Conservation (phyloP, 2,797 vertebrate species). For the Propithecus deckenii region DNA sequence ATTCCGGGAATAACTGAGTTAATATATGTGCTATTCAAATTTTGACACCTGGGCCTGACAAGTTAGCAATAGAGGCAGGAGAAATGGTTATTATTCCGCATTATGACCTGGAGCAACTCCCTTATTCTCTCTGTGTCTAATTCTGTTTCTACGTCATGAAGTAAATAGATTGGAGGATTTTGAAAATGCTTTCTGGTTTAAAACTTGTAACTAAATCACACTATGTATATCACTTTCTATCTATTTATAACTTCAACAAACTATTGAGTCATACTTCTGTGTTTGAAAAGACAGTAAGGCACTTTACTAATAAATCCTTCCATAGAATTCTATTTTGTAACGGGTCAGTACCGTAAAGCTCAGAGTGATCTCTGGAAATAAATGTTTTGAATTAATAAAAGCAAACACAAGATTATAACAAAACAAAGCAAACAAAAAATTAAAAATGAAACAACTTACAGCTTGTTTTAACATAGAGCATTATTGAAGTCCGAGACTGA, state of each 20-base stretch:
- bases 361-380: neutral
- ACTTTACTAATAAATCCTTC: constrained; percentile 14
- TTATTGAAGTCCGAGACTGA: neutral
- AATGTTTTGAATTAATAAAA: constrained; percentile 8
- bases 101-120: neutral
- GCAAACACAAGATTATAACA: neutral
- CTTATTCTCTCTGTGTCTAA: neutral
- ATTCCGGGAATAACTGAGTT: neutral
- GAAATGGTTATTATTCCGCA: neutral
- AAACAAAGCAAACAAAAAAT: neutral
- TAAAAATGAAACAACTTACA: neutral
- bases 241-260: neutral
- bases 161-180: neutral
- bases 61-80: neutral
- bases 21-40: neutral
- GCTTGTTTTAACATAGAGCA: neutral
- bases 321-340: neutral
- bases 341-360: neutral
- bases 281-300: neutral
- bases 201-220: constrained; percentile 2
- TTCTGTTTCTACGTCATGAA: neutral
- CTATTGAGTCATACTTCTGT: neutral
- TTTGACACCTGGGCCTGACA: neutral
- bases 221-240: neutral
- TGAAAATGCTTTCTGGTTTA: neutral